Percentiles rank a stretch among this genome's conserved stretches.
Evolutionary conservation across 2,888 invertebrate genomes (phyloP).

Genomic region (Cryptocheilus praepositus): DNA sequence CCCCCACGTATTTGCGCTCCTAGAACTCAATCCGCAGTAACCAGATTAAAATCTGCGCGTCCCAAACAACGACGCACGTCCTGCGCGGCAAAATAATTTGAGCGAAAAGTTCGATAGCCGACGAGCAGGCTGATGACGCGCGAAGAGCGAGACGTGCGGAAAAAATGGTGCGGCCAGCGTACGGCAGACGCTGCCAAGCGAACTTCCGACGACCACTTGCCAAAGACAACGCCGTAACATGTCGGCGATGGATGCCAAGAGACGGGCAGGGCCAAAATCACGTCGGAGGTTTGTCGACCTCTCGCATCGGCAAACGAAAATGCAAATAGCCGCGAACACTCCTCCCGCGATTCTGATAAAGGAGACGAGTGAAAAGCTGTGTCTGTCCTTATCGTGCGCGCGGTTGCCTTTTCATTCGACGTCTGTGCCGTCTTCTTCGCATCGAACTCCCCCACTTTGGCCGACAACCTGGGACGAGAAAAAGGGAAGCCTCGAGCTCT

Average conservation of each 20-base stretch:
- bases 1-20: too few relatives aligned
- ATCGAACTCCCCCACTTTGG: background rate
- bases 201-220: constrained; percentile 4
- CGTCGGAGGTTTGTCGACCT: too few relatives aligned
- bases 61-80: too few relatives aligned
- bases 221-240: too few relatives aligned
- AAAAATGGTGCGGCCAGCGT: background rate
- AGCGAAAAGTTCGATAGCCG: too few relatives aligned
- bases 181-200: constrained; percentile 17
- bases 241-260: constrained; percentile 8
- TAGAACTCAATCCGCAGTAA: too few relatives aligned
- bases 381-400: too few relatives aligned
- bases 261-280: background rate
- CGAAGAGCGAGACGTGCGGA: background rate
- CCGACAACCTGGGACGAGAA: constrained; percentile 9
- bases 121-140: too few relatives aligned
- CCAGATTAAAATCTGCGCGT: too few relatives aligned
- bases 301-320: background rate
- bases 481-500: constrained; percentile 34
- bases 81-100: too few relatives aligned
- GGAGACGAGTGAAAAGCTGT: constrained; percentile 17
- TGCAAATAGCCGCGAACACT: constrained; percentile 42
- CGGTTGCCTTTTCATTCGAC: background rate
- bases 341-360: constrained; percentile 40
- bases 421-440: background rate